phyloP scores from a whole-genome alignment of 1,140 invertebrate genomes.

The Drosophila orosa region DNA sequence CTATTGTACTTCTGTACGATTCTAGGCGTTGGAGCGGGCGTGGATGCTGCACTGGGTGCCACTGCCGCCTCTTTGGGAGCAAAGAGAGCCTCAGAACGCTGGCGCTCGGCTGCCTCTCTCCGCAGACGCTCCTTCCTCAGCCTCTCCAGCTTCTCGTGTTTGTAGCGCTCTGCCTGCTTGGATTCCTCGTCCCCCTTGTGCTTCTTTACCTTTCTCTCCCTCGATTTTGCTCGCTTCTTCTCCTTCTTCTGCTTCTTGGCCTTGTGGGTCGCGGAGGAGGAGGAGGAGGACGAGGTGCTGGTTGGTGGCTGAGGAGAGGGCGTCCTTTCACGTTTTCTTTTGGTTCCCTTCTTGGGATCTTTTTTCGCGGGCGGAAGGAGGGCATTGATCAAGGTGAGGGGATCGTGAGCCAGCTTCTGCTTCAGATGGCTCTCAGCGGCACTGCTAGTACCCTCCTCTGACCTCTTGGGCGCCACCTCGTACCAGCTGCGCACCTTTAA shows the following conservation, averaged over 20 bases:
- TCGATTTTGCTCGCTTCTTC: constrained; percentile 64
- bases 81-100: constrained; percentile 89
- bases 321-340: constrained; percentile 29
- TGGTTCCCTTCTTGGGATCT: background rate
- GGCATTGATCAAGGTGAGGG: constrained; percentile 86
- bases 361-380: constrained; percentile 52
- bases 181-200: constrained; percentile 53
- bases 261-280: too few relatives aligned
- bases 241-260: constrained; percentile 64
- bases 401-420: constrained; percentile 89
- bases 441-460: constrained; percentile 61
- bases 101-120: constrained; percentile 91
- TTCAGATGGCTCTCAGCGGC: constrained; percentile 87
- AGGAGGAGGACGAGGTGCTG: background rate
- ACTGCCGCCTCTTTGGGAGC: constrained; percentile 36
- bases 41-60: constrained; percentile 16
- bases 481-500: constrained; percentile 93
- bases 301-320: constrained; percentile 14
- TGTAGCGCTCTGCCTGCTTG: constrained; percentile 43
- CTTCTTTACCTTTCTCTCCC: constrained; percentile 59
- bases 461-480: constrained; percentile 87
- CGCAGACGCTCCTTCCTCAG: constrained; percentile 91
- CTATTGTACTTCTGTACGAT: constrained; percentile 72
- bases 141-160: constrained; percentile 87
- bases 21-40: constrained; percentile 54